phyloP scores from a whole-genome alignment of 2,113 vertebrate genomes.

The Anolis carolinensis region DNA sequence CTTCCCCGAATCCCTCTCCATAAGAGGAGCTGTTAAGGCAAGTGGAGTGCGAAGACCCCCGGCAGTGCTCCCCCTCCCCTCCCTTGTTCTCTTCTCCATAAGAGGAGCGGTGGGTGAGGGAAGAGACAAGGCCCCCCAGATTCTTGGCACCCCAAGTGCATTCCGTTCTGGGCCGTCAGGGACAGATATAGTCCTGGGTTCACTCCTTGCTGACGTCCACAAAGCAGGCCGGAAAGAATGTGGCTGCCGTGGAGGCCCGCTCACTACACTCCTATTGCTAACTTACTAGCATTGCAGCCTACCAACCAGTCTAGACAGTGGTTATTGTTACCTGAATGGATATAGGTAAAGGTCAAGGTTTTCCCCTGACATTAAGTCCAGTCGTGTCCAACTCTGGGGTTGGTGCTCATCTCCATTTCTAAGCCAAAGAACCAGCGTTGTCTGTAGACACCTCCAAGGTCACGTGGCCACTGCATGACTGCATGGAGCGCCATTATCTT shows the following conservation, averaged over 20 bases:
- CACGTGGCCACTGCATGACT: too few species aligned
- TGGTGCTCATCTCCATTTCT: too few species aligned
- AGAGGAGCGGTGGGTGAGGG: slow-evolving; percentile 54
- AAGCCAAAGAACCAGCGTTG: too few species aligned
- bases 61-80: slow-evolving; percentile 11
- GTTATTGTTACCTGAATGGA: not conserved
- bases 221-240: not conserved
- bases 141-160: slow-evolving; percentile 26
- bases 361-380: too few species aligned
- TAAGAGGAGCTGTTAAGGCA: slow-evolving; percentile 54
- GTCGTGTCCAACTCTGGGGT: too few species aligned
- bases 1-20: slow-evolving; percentile 61
- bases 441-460: too few species aligned
- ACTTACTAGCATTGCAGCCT: not conserved
- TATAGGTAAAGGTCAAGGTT: not conserved
- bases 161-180: slow-evolving; percentile 66
- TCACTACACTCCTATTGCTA: not conserved
- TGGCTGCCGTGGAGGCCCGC: not conserved
- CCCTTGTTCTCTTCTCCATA: slow-evolving; percentile 65
- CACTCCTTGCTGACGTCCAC: slow-evolving; percentile 2
- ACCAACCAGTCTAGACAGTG: not conserved
- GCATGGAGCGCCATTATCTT: too few species aligned
- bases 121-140: slow-evolving; percentile 37
- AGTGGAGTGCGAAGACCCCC: not conserved
- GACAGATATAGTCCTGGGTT: slow-evolving; percentile 55